phyloP scores from a whole-genome alignment of 2,888 invertebrate genomes.

The Crossocerus cetratus region DNA sequence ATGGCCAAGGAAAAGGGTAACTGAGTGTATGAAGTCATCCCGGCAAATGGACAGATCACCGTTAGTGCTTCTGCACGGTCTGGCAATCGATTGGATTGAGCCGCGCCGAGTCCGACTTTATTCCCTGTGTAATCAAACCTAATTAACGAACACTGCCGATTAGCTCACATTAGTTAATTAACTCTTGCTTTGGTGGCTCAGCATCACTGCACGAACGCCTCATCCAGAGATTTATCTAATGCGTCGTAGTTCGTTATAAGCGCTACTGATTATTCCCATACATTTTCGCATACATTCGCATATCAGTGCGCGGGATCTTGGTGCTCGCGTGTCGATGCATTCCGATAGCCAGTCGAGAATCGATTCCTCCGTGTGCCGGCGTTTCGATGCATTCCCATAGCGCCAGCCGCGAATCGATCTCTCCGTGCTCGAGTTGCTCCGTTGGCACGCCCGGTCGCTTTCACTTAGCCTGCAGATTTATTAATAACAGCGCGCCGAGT shows the following conservation, averaged over 20 bases:
- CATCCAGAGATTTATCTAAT: conserved; percentile 46
- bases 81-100: conserved; percentile 47
- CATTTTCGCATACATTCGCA: conserved; percentile 31
- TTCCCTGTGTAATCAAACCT: conserved; percentile 50
- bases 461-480: not conserved
- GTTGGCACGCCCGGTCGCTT: conserved; percentile 4
- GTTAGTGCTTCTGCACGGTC: conserved; percentile 25
- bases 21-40: conserved; percentile 15
- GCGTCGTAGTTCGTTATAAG: conserved; percentile 33
- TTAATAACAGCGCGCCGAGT: too few relatives aligned
- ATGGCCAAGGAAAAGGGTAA: not conserved
- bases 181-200: conserved; percentile 27
- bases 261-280: conserved; percentile 43
- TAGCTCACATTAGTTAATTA: conserved; percentile 57
- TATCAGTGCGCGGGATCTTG: conserved; percentile 35
- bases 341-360: conserved; percentile 14
- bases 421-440: not conserved
- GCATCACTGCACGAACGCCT: not conserved
- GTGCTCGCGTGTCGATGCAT: conserved; percentile 31
- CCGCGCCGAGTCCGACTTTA: conserved; percentile 48
- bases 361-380: conserved; percentile 15
- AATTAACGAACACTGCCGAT: conserved; percentile 56
- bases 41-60: conserved; percentile 25
- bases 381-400: conserved; percentile 12
- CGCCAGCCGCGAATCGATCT: conserved; percentile 4